Percentiles rank a stretch among this genome's conserved stretches.
Conservation (phyloP, 2,888 invertebrate genomes). For the Dryomyza anilis region DNA sequence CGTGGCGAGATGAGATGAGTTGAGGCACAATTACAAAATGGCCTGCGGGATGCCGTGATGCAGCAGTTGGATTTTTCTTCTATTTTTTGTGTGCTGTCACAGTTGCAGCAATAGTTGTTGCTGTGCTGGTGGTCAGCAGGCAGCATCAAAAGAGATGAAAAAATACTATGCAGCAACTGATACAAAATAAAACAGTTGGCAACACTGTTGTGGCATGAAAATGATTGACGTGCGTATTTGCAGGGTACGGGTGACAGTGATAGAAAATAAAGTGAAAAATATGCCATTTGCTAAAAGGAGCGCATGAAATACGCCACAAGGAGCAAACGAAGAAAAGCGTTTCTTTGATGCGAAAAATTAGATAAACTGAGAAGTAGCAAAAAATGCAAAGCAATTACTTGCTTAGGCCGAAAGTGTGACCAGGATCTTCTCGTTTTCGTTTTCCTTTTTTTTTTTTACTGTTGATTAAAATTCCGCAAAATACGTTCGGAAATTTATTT, state of each 20-base stretch:
- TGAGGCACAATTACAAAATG: too few relatives aligned
- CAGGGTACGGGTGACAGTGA: too few relatives aligned
- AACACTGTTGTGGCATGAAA: constrained; percentile 4
- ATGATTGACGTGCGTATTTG: not conserved
- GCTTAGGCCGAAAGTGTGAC: not conserved
- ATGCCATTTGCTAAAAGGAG: not conserved
- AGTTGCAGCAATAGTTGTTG: not conserved
- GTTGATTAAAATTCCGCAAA: not conserved
- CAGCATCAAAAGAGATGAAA: too few relatives aligned
- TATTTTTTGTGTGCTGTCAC: not conserved
- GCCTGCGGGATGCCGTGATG: constrained; percentile 5
- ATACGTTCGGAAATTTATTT: constrained; percentile 28
- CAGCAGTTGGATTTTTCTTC: not conserved
- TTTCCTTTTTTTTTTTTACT: not conserved
- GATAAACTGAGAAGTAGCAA: not conserved
- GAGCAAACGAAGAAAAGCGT: not conserved
- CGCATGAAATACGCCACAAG: not conserved
- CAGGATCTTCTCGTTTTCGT: not conserved
- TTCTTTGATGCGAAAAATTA: too few relatives aligned
- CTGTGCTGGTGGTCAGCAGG: not conserved
- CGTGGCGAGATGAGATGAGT: too few relatives aligned
- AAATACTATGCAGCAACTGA: too few relatives aligned
- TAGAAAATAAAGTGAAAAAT: too few relatives aligned
- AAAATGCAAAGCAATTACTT: not conserved
- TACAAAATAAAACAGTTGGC: not conserved